Percentiles rank a stretch among this genome's conserved stretches.
These are phyloP conservation scores for Agapornis canus DNA, from an alignment of 2,797 vertebrate genomes.

Conservation along the genomic window DNA sequence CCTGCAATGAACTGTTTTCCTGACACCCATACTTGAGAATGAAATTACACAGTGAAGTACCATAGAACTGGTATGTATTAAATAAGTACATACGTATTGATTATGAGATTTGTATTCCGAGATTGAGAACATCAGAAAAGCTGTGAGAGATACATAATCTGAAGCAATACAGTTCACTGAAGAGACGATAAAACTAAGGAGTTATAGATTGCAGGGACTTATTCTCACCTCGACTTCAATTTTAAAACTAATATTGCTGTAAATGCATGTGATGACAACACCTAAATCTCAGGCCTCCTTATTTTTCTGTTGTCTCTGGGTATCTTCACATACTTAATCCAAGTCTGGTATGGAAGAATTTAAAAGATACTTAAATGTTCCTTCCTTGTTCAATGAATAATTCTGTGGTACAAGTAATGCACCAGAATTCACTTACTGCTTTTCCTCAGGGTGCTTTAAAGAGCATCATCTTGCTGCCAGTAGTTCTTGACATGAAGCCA, in stretches of 20 bases:
- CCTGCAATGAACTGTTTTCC: not conserved
- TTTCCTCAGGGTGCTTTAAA: not conserved
- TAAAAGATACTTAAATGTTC: not conserved
- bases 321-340: not conserved
- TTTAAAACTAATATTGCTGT: not conserved
- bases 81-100: not conserved
- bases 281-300: not conserved
- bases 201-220: not conserved
- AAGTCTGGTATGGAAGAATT: not conserved
- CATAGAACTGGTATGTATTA: not conserved
- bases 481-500: not conserved
- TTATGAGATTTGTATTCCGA: not conserved
- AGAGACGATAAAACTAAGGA: rapidly evolving
- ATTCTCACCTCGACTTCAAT: not conserved
- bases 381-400: not conserved
- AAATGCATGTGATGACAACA: not conserved
- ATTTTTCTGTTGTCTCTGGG: not conserved
- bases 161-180: not conserved
- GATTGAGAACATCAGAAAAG: not conserved
- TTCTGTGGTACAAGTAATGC: not conserved
- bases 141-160: not conserved
- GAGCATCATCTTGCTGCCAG: not conserved
- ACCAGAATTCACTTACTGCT: not conserved
- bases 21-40: not conserved
- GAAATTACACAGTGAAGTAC: not conserved